Conservation (phyloP, 2,888 invertebrate species). For the Parnassius mnemosyne region DNA sequence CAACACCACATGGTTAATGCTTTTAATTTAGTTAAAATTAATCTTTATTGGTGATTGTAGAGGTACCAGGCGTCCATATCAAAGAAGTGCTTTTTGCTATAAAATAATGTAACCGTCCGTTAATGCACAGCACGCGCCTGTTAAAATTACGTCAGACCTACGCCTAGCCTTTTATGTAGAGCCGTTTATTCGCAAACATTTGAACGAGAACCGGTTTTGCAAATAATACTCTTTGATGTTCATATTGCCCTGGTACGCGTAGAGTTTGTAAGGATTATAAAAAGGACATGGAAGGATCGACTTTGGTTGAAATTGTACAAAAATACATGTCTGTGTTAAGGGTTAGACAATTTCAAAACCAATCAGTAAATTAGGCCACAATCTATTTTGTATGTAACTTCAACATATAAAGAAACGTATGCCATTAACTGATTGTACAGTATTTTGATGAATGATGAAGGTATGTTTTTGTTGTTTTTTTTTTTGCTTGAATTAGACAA, state of each 20-base stretch:
- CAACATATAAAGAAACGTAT: too few relatives aligned
- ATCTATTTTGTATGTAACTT: too few relatives aligned
- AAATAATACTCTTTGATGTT: conserved; percentile 38
- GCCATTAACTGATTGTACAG: too few relatives aligned
- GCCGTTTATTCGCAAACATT: conserved; percentile 45
- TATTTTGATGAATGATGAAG: too few relatives aligned
- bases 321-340: too few relatives aligned
- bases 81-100: conserved; percentile 58
- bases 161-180: conserved; percentile 69
- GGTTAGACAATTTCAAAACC: too few relatives aligned
- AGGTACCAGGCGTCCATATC: conserved; percentile 66
- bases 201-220: conserved; percentile 52
- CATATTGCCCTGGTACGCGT: conserved; percentile 63
- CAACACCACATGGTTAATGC: too few relatives aligned
- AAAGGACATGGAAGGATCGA: conserved; percentile 42
- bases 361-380: too few relatives aligned
- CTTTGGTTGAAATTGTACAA: neutral
- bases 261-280: conserved; percentile 59
- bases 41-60: too few relatives aligned
- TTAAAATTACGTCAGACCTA: conserved; percentile 72
- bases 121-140: conserved; percentile 62
- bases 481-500: too few relatives aligned
- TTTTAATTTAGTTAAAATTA: too few relatives aligned
- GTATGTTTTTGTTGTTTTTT: too few relatives aligned
- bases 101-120: conserved; percentile 68